Conservation (phyloP, 1,140 invertebrate genomes). For the Eubasilissa regina region DNA sequence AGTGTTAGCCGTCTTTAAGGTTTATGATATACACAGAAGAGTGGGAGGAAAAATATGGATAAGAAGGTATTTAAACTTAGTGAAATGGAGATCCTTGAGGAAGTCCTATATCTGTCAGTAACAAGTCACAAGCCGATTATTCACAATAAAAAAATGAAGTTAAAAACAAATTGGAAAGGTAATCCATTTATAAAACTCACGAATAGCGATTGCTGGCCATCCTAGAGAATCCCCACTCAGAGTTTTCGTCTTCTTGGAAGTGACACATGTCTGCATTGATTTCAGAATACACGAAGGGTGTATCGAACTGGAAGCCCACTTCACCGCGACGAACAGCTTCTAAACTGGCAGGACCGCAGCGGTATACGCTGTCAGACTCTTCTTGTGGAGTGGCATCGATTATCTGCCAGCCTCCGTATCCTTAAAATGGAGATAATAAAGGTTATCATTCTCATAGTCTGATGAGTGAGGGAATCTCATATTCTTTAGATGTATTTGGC, state of each 20-base stretch:
- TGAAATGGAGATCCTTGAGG: no score
- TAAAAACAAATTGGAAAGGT: no score
- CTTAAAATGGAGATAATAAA: slow-evolving; percentile 62
- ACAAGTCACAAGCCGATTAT: no score
- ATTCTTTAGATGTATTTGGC: no score
- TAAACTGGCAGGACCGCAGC: slow-evolving; percentile 81
- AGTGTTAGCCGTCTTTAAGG: no score
- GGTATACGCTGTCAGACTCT: slow-evolving; percentile 76
- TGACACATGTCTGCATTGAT: slow-evolving; percentile 85
- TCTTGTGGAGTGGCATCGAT: slow-evolving; percentile 87
- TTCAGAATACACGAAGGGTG: slow-evolving; percentile 83
- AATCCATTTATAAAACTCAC: slow-evolving; percentile 64
- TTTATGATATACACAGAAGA: no score
- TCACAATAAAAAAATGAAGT: no score
- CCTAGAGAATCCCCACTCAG: slow-evolving; percentile 78
- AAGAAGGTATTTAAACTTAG: no score
- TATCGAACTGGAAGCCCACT: slow-evolving; percentile 84
- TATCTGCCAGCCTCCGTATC: slow-evolving; percentile 86
- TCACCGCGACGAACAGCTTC: slow-evolving; percentile 82
- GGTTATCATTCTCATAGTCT: no score
- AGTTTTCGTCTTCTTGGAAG: slow-evolving; percentile 78
- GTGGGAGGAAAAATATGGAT: no score
- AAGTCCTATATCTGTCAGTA: no score
- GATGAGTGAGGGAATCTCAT: no score
- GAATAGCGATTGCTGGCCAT: slow-evolving; percentile 77